Evolutionary conservation across 2,113 vertebrate genomes (phyloP), one percentile per base, ranked within the genome.

Genomic region (Holacanthus passer): DNA sequence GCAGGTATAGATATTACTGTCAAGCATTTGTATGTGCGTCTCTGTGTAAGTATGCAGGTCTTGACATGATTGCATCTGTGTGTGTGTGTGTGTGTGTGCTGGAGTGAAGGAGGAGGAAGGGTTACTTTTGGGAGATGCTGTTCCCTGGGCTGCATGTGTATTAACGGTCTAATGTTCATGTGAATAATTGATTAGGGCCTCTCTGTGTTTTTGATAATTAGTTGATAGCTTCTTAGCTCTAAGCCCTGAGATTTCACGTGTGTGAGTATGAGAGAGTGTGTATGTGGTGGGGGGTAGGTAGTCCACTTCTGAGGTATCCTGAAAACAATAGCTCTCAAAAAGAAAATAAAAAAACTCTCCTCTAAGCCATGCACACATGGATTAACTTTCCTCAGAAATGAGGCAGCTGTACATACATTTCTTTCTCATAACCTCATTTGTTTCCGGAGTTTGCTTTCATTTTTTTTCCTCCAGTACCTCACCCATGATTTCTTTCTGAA

Each of bases 151-250:
- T 95, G 92, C 60, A 62, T 94, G 91, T 94, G 89, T 96, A 96
- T 96, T 95, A 96, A 96, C 86, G 87, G 94, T 91, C 96, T 97
- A 97, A 97, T 97, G 96, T 96, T 96, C 96, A 96, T 95, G 93
- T 97, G 96, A 99, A 97, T 97, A 97, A 99, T 97, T 97, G 96
- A 98, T 97, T 95, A 97, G 94, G 91, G 84, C 94, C 89, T 94
- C 89, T 93, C 93, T 95, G 93, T 94, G 90, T 96, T 94, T 96
- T 96, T 96, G 90, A 95, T 97, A 98, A 97, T 99, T 97, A 97
- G 96, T 95, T 96, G 95, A 95, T 96, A 94, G 95, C 93, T 96
- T 96, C 95, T 94, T 94, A 93, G 89, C 93, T 94, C 86, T 95
- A 95, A 96, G 94, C 94, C 93, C 89, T 93, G 90, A 89, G 95